Evolutionary conservation across 2,113 vertebrate genomes (phyloP).

Genomic region (Pithys albifrons): DNA sequence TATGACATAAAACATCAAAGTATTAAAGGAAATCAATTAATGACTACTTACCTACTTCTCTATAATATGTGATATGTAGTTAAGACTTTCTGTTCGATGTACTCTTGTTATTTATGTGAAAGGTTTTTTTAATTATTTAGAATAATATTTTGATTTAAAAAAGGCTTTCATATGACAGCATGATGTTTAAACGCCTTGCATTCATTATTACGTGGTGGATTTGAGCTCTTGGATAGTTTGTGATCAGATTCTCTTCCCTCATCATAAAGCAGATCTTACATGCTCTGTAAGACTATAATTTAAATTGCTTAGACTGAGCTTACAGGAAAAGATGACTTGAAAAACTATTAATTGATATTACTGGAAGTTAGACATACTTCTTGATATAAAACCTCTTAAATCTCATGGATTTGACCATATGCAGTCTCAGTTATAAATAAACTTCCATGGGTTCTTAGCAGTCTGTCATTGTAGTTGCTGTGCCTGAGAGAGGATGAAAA

Average conservation of each 20-base stretch:
- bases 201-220: neutral
- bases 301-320: neutral
- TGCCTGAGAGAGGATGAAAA: neutral
- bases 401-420: neutral
- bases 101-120: neutral
- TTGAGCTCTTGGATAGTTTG: neutral
- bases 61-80: neutral
- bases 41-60: neutral
- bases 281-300: neutral
- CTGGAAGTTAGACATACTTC: neutral
- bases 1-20: neutral
- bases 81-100: neutral
- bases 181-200: neutral
- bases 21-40: conserved; percentile 6
- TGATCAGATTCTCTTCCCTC: neutral
- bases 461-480: neutral
- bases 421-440: neutral
- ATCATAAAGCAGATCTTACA: neutral
- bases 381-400: neutral
- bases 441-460: neutral
- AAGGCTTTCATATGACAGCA: neutral
- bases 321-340: neutral
- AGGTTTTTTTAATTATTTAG: neutral
- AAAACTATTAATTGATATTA: neutral
- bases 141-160: neutral